Percentiles rank a stretch among this genome's conserved stretches.
Conservation (phyloP, 2,888 invertebrate species). For the Resseliella maxima region DNA sequence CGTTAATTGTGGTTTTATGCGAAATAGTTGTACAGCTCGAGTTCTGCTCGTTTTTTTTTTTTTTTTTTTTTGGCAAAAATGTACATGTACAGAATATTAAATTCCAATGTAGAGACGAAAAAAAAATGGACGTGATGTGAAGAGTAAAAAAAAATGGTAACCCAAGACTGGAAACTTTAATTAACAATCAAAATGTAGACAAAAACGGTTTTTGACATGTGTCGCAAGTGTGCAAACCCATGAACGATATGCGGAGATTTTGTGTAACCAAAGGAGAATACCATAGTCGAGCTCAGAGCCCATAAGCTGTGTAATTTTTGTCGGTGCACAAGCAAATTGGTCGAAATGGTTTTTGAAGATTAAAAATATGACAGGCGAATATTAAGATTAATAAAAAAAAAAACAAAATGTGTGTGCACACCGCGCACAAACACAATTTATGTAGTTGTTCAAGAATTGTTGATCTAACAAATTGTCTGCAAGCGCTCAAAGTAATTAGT, state of each 20-base stretch:
- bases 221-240: not conserved
- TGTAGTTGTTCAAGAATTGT: too few relatives aligned
- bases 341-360: not conserved
- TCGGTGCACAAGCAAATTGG: not conserved
- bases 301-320: not conserved
- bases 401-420: too few relatives aligned
- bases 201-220: conserved; percentile 36
- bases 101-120: not conserved
- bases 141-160: not conserved
- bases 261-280: too few relatives aligned
- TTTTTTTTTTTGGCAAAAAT: not conserved
- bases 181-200: conserved; percentile 32
- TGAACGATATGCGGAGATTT: too few relatives aligned
- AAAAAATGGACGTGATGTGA: not conserved
- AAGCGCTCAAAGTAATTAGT: not conserved
- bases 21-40: not conserved
- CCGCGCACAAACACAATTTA: not conserved
- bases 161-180: conserved; percentile 15
- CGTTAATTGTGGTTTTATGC: not conserved
- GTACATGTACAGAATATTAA: not conserved
- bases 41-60: too few relatives aligned
- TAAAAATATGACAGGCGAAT: not conserved
- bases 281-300: not conserved
- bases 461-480: not conserved
- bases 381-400: too few relatives aligned